Base-by-base conservation (phyloP, 53 echinoderm and acorn worm genomes). In the Hippasteria phrygiana region DNA sequence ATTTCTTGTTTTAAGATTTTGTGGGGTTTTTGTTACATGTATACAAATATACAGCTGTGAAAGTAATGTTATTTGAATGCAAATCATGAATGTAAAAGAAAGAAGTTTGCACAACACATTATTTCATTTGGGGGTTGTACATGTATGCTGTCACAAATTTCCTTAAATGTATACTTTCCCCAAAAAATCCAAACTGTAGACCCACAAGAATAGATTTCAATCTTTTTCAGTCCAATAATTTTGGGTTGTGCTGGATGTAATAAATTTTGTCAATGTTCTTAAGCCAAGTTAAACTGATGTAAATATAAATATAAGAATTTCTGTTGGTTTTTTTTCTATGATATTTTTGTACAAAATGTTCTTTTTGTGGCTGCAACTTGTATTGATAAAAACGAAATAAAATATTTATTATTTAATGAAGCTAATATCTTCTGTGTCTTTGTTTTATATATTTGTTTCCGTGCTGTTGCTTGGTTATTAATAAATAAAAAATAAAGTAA, bases 371-470 rank as follows among this genome's bases (percentile, higher is more conserved):
- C 64, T 65, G 65, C 43, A 81, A 42, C 46, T 81, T 81, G 80
- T 62, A 29, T 64, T 26, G 65, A 39, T 41, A 39, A 20, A 55
- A 59, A 81, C 65, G n/a, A n/a, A n/a, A n/a, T n/a, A n/a, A 64
- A 81, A 81, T 81, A 81, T 81, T 81, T 81, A 81, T 81, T 81
- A 81, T 81, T 81, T 81, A 81, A 55, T 17, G 27, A 80, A 62
- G 17, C 63, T 29, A 26, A 26, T 16, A 35, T 36, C 3, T 12
- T 37, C 24, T 39, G 62, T 22, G 31, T 36, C 3, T 24, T 36
- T 40, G 22, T 39, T 20, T 38, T 39, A 3, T 53, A 0, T 33
- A 28, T 29, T 76, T 16, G 46, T 75, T 75, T 43, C 26, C 47
- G 45, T 46, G 12, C 5, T 31, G 46, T 29, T 64, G 4, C 7